Conservation (phyloP, 1,140 invertebrate species). For the Anoplolepis gracilipes region DNA sequence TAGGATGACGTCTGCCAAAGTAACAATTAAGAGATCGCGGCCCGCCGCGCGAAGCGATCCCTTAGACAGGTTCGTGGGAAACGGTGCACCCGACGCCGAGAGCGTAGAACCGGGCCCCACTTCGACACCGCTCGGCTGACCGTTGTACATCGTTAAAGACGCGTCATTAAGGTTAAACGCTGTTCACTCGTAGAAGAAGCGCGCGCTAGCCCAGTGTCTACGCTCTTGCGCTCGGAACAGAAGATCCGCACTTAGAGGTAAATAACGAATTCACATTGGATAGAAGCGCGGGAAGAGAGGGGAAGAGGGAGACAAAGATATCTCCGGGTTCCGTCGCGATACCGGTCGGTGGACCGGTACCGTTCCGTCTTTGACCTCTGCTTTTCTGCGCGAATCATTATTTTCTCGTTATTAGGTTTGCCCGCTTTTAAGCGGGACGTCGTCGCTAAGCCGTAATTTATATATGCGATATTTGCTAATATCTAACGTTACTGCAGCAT, state of each 20-base stretch:
- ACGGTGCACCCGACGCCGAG: conserved; percentile 75
- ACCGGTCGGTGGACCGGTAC: conserved; percentile 47
- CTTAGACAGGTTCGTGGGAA: conserved; percentile 77
- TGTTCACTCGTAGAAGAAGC: conserved; percentile 76
- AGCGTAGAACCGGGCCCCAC: conserved; percentile 76
- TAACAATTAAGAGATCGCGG: conserved; percentile 83
- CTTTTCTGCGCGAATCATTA: conserved; percentile 58
- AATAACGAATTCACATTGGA: conserved; percentile 71
- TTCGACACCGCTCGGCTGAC: conserved; percentile 71
- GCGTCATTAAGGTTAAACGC: conserved; percentile 85
- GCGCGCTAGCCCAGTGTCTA: conserved; percentile 64
- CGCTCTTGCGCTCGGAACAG: conserved; percentile 54
- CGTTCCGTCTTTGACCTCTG: conserved; percentile 61
- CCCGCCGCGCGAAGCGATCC: conserved; percentile 60
- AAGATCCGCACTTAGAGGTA: conserved; percentile 60
- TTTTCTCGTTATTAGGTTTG: conserved; percentile 50
- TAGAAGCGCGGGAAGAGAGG: neutral
- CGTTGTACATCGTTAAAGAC: conserved; percentile 84
- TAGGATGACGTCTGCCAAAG: conserved; percentile 59
- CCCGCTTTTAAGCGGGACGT: conserved; percentile 29
- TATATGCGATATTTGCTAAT: neutral
- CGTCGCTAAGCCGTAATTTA: neutral
- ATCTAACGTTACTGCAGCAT: neutral
- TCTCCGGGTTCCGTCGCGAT: conserved; percentile 16
- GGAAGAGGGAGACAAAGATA: too few species aligned